Evolutionary conservation across 2,888 invertebrate genomes (phyloP).

Genomic region (Leucophora obtusa): DNA sequence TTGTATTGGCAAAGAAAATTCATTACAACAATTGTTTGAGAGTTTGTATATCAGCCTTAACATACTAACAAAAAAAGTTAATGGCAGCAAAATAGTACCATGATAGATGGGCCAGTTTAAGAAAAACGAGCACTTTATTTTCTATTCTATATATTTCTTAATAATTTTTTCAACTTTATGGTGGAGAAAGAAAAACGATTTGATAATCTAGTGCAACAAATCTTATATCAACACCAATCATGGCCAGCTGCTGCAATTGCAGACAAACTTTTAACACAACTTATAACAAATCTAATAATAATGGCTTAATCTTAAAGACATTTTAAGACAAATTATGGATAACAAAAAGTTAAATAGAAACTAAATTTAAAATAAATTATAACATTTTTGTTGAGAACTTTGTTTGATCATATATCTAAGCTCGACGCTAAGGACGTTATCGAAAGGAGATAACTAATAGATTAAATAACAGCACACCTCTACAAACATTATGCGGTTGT

Average conservation of each 20-base stretch:
- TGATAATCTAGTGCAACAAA: constrained; percentile 45
- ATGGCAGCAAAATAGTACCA: too few relatives aligned
- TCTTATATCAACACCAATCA: constrained; percentile 57
- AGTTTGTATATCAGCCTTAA: background rate
- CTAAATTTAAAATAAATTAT: too few relatives aligned
- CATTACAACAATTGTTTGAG: constrained; percentile 26
- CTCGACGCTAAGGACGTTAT: too few relatives aligned
- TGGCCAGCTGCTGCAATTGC: constrained; percentile 47
- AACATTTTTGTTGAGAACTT: too few relatives aligned
- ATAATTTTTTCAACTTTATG: constrained; percentile 26
- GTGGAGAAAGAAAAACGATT: constrained; percentile 24
- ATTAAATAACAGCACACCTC: too few relatives aligned
- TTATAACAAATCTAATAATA: constrained; percentile 41
- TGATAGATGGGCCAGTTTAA: constrained; percentile 13
- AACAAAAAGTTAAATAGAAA: too few relatives aligned
- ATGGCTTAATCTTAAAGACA: constrained; percentile 36
- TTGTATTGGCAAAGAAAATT: constrained; percentile 44
- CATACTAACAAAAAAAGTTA: background rate
- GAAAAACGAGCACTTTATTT: background rate
- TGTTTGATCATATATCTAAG: too few relatives aligned
- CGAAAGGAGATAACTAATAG: too few relatives aligned
- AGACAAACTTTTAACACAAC: constrained; percentile 6
- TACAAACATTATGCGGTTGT: too few relatives aligned
- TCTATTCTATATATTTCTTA: background rate
- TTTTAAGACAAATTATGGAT: background rate